phyloP scores from a whole-genome alignment of 2,113 vertebrate genomes.

The Pituophis catenifer region DNA sequence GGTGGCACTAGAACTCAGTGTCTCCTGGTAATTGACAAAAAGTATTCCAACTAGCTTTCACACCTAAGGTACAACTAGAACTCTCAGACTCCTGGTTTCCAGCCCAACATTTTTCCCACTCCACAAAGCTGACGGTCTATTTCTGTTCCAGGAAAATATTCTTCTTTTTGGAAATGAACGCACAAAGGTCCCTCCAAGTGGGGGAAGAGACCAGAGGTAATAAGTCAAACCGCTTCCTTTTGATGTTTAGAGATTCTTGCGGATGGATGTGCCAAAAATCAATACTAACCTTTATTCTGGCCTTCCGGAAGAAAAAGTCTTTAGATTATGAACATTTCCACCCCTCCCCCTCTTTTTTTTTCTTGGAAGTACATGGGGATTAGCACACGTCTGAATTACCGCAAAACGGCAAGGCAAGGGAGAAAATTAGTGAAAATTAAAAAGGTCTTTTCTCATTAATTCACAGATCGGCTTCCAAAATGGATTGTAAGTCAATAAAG shows the following conservation, averaged over 20 bases:
- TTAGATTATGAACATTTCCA: neutral
- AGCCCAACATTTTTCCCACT: neutral
- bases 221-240: neutral
- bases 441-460: neutral
- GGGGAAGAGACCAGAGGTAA: no score
- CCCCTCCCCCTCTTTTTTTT: fast-evolving
- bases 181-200: neutral
- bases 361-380: neutral
- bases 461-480: neutral
- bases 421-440: constrained; percentile 9
- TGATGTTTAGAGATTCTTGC: neutral
- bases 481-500: neutral
- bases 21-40: neutral
- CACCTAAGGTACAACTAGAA: neutral
- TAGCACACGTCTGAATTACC: neutral
- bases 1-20: neutral
- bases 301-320: neutral
- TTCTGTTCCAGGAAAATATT: neutral
- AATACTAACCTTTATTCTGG: neutral
- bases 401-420: neutral
- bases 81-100: neutral
- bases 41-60: neutral
- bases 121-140: neutral
- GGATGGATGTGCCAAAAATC: neutral
- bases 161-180: neutral